Conservation (phyloP, 2,888 invertebrate species). For the Lasius platythorax region DNA sequence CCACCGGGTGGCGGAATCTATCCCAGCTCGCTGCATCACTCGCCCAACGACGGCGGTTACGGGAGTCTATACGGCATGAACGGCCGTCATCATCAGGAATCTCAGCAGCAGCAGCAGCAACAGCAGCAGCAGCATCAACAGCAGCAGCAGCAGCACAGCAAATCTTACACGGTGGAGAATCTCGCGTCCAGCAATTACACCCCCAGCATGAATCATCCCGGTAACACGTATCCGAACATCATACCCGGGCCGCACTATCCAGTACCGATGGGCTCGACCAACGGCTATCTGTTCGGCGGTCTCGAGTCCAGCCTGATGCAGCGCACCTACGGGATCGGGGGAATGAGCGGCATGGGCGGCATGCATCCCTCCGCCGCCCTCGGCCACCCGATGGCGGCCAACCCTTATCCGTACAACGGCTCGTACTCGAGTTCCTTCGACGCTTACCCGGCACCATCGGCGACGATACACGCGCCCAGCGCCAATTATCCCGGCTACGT, state of each 20-base stretch:
- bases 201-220: constrained; percentile 82
- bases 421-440: constrained; percentile 84
- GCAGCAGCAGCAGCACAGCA: constrained; percentile 82
- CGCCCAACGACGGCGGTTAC: constrained; percentile 80
- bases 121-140: constrained; percentile 78
- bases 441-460: constrained; percentile 87
- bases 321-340: constrained; percentile 82
- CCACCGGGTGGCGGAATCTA: constrained; percentile 80
- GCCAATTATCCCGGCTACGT: constrained; percentile 89
- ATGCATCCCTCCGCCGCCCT: constrained; percentile 79
- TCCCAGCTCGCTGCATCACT: constrained; percentile 79
- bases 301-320: constrained; percentile 84
- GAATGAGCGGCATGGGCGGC: constrained; percentile 82
- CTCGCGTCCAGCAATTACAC: constrained; percentile 85
- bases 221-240: constrained; percentile 84
- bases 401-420: constrained; percentile 84
- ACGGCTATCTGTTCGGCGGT: constrained; percentile 83
- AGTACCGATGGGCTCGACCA: constrained; percentile 84
- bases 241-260: constrained; percentile 85
- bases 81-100: constrained; percentile 75
- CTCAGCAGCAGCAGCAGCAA: constrained; percentile 72
- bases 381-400: constrained; percentile 71
- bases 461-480: constrained; percentile 89
- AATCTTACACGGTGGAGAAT: constrained; percentile 85
- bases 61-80: constrained; percentile 82